These are phyloP conservation scores for Amiota mariae DNA, from an alignment of 2,888 invertebrate genomes.

Conservation along the genomic window DNA sequence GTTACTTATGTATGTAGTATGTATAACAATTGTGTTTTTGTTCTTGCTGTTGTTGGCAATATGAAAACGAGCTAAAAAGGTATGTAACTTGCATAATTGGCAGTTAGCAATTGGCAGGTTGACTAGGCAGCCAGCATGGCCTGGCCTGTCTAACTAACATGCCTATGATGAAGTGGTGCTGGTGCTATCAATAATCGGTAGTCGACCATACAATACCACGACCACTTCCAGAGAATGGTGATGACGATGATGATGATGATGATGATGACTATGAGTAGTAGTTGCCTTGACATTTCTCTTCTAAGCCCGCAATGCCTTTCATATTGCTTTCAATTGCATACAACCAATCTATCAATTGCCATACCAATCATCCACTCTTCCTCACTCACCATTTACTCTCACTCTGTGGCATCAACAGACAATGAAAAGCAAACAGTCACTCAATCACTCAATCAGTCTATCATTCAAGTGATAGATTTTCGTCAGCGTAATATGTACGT, in stretches of 20 bases:
- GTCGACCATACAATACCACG: background rate
- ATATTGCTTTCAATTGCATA: background rate
- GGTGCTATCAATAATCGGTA: slow-evolving; percentile 22
- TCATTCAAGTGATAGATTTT: background rate
- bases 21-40: background rate
- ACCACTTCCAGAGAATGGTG: no score
- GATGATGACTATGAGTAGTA: slow-evolving; percentile 1
- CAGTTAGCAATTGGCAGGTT: slow-evolving; percentile 14
- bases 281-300: slow-evolving; percentile 7
- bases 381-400: no score
- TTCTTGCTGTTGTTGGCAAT: slow-evolving; percentile 1
- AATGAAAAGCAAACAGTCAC: background rate
- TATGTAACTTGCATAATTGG: slow-evolving; percentile 24
- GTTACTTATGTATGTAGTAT: no score
- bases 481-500: background rate
- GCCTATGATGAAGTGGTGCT: no score
- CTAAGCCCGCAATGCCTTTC: background rate
- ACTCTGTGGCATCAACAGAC: no score
- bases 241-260: background rate
- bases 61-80: slow-evolving; percentile 21
- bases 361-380: background rate
- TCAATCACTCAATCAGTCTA: slow-evolving; percentile 2
- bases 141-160: background rate
- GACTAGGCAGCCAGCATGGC: background rate
- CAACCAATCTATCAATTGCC: slow-evolving; percentile 9